Percentiles rank a stretch among this genome's conserved stretches.
Evolutionary conservation across 2,797 vertebrate genomes (phyloP).

Genomic region (Rhinoraja longicauda): DNA sequence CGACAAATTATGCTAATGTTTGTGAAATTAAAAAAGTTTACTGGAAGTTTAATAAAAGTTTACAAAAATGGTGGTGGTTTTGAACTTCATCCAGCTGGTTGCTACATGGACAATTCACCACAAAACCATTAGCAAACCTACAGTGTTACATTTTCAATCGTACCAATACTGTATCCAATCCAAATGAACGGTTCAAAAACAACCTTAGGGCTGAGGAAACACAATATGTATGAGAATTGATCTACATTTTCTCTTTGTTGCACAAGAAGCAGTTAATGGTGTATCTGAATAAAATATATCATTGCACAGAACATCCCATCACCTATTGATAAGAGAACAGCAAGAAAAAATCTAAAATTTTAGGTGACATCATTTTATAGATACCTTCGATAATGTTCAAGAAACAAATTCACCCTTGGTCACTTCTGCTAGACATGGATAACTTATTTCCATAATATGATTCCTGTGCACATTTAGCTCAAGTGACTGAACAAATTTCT

Average conservation of each 20-base stretch:
- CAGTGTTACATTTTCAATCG: not conserved
- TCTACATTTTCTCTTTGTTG: not conserved
- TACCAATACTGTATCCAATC: not conserved
- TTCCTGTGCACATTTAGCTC: no score
- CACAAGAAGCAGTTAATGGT: not conserved
- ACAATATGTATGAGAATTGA: not conserved
- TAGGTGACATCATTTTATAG: not conserved
- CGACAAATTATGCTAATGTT: not conserved
- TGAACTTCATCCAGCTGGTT: not conserved
- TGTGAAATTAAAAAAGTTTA: not conserved
- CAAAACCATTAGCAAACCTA: not conserved
- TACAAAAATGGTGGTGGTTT: not conserved
- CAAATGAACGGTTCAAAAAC: not conserved
- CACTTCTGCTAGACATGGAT: no score
- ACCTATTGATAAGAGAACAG: not conserved
- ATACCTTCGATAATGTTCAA: not conserved
- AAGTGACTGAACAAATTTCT: no score
- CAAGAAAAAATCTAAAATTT: not conserved
- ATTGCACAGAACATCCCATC: not conserved
- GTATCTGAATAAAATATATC: not conserved
- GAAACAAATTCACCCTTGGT: not conserved
- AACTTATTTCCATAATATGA: no score
- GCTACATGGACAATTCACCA: not conserved
- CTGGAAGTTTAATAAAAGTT: not conserved
- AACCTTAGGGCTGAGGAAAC: constrained; percentile 10